A percentile compares a stretch with the other conserved stretches of the same genome.
phyloP scores from a whole-genome alignment of 2,113 vertebrate species.

The Polypterus senegalus region DNA sequence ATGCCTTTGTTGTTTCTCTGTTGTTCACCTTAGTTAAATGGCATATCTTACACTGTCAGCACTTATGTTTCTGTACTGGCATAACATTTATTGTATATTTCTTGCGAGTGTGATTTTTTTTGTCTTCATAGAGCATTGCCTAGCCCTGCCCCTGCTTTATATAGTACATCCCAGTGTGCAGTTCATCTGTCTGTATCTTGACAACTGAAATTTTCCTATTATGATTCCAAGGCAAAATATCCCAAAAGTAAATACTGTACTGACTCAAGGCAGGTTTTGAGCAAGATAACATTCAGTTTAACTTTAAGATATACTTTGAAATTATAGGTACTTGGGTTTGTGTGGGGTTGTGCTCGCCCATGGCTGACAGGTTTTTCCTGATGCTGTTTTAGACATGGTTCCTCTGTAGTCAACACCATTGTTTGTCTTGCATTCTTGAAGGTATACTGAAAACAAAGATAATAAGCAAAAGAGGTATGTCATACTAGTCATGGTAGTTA shows the following conservation, averaged over 20 bases:
- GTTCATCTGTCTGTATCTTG: no score
- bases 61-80: no score
- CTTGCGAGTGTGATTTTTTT: no score
- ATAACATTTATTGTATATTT: no score
- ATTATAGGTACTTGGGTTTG: conserved; percentile 37
- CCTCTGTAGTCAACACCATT: conserved; percentile 45
- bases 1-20: no score
- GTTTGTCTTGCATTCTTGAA: conserved; percentile 49
- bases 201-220: not conserved
- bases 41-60: no score
- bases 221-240: not conserved
- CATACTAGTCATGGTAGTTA: no score
- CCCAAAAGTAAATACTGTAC: not conserved
- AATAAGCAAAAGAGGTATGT: not conserved
- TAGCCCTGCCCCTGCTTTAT: not conserved
- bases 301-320: not conserved
- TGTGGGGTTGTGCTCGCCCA: conserved; percentile 40
- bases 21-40: no score
- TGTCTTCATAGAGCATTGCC: no score
- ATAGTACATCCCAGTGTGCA: not conserved
- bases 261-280: not conserved
- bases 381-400: conserved; percentile 42
- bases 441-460: conserved; percentile 34
- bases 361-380: conserved; percentile 39
- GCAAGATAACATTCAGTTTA: not conserved